Conservation (phyloP, 2,113 vertebrate species). For the Tichodroma muraria region DNA sequence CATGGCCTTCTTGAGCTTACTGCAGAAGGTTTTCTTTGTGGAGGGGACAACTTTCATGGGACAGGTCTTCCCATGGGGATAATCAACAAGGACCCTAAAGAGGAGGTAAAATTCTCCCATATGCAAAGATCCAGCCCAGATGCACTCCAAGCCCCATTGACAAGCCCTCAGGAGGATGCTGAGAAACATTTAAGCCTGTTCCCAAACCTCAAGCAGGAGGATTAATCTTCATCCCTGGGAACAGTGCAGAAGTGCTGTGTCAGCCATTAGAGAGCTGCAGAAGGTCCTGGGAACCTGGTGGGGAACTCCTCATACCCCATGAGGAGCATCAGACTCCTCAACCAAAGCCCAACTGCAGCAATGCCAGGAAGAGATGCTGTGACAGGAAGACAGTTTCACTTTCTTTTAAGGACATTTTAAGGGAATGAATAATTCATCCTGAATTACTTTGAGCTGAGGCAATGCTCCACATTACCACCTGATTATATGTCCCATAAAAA, state of each 20-base stretch:
- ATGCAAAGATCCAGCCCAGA: not conserved
- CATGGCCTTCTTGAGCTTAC: not conserved
- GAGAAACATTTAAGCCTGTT: not conserved
- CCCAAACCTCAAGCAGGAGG: not conserved
- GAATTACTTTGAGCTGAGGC: conserved; percentile 56
- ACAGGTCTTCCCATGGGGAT: not conserved
- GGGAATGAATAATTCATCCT: conserved; percentile 67
- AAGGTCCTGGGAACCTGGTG: not conserved
- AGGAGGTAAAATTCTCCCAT: not conserved
- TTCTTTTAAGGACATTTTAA: conserved; percentile 36
- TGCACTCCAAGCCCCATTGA: not conserved
- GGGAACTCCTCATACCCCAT: not conserved
- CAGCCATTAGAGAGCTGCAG: not conserved
- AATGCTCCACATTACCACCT: conserved; percentile 53
- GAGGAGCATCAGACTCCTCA: not conserved
- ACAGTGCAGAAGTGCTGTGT: not conserved
- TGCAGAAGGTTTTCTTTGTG: not conserved
- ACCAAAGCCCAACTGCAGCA: not conserved
- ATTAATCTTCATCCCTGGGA: not conserved
- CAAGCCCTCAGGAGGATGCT: not conserved
- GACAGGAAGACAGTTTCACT: not conserved
- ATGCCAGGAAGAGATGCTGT: not conserved
- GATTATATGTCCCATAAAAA: conserved; percentile 69
- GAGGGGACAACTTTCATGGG: not conserved
- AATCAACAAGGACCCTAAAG: not conserved